Base-by-base conservation (phyloP, 2,113 vertebrate species). In the Isichthys henryi region DNA sequence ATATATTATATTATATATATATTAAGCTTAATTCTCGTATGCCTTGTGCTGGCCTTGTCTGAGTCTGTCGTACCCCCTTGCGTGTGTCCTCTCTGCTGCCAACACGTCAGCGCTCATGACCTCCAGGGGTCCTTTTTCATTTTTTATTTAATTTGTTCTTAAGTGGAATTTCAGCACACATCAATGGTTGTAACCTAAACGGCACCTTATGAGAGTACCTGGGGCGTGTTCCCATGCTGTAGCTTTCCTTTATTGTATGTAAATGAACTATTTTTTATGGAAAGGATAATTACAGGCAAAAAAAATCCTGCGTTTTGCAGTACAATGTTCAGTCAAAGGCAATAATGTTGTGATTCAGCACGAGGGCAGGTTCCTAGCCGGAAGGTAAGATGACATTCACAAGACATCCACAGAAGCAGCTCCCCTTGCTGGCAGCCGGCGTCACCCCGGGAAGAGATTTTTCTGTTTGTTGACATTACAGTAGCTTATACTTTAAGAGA, bases 301-400 rank as follows among this genome's bases (percentile, higher is more conserved):
- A 62, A 62, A 88, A 89, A 85, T 93, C 93, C 90, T 91, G 91
- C 88, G 74, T 82, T 70, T 90, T 53, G 88, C 58, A 77, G 35
- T 86, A 58, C 70, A 27, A 77, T 23, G 49, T 87, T 85, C 48
- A 86, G 88, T 62, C 62, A 77, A 86, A 89, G 80, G 88, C 90
- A 90, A 90, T 90, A 88, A 90, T 90, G 52, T 80, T 58, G 45
- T 89, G 52, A 56, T 70, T 70, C 10, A 70, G 62, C n/a, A 27
- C n/a, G 62, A 70, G n/a, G 27, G 10, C 10, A 27, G 74, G 53
- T 15, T 48, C 13, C 50, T 49, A 46, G 43, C 82, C 1, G 9
- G 10, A 46, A n/a, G 46, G 46, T 48, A 49, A 85, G 19, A 27
- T 5, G 43, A 23, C 82, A 4, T 48, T 46, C 31, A 39, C 8